These are phyloP conservation scores for Eledona agricola DNA, from an alignment of 2,888 invertebrate genomes.

Conservation along the genomic window DNA sequence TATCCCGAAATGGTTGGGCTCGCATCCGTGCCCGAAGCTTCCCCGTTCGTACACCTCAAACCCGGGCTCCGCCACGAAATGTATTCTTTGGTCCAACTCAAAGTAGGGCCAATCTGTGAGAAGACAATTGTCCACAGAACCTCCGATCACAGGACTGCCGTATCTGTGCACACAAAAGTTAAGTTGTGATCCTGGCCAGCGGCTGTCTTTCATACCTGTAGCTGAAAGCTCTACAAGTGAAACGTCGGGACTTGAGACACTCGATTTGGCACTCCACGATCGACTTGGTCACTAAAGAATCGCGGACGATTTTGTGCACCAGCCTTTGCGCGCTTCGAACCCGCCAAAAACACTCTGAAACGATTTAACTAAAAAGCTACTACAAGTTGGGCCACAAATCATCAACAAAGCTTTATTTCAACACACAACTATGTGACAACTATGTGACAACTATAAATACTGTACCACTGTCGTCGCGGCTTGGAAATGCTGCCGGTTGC, in stretches of 20 bases:
- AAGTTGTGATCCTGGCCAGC: not conserved
- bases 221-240: constrained; percentile 83
- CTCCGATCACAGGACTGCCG: constrained; percentile 71
- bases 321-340: constrained; percentile 79
- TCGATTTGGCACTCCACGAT: constrained; percentile 83
- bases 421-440: too few relatives aligned
- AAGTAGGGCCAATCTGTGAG: constrained; percentile 77
- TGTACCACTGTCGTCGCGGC: constrained; percentile 61
- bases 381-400: too few relatives aligned
- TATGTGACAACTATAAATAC: constrained; percentile 3
- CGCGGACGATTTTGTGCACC: constrained; percentile 70
- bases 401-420: too few relatives aligned
- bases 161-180: constrained; percentile 64
- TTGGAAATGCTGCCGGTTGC: constrained; percentile 58
- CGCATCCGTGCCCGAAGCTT: constrained; percentile 84
- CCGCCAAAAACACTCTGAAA: constrained; percentile 83
- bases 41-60: constrained; percentile 83
- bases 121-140: constrained; percentile 77
- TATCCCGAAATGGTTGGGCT: constrained; percentile 69
- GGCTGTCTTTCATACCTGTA: constrained; percentile 70
- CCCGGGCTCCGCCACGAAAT: constrained; percentile 69
- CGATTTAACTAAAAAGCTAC: too few relatives aligned
- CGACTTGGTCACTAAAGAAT: constrained; percentile 72
- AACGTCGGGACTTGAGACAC: constrained; percentile 75
- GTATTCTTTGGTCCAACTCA: constrained; percentile 69